Evolutionary conservation across 1,140 invertebrate species (phyloP), one percentile per base, ranked within the genome.

Genomic region (Heliothis subflexa): DNA sequence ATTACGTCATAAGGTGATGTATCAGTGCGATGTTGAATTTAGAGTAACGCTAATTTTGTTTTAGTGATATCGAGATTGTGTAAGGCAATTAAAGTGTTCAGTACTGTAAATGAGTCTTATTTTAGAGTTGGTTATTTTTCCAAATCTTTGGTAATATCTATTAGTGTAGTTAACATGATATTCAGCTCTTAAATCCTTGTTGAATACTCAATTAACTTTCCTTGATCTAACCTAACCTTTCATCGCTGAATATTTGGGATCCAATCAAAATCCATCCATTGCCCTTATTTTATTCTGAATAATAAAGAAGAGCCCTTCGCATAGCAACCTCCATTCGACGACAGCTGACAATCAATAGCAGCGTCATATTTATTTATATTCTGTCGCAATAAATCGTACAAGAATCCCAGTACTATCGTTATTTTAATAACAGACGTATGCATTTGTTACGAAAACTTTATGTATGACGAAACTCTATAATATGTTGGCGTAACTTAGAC

Each of bases 301-400:
- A 52, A 52, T 52, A 52, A 52, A 61, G 21, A 33, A 33, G 16
- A 45, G 40, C 14, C 10, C 11, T 49, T 18, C 16, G 2, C 11
- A 16, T 66, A 47, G 2, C 21, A 47, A 61, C 13, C 7, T 7
- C 28, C 40, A 14, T 62, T 14, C 14, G 11, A 21, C 16, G 14
- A 0, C n/a, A 25, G 11, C 16, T 25, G 47, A 25, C 62, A 47
- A 66, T 14, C 47, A 52, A 18, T 47, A 12, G 25, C 12, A 68
- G 25, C 55, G n/a, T 55, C 49, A 71, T 49, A 59, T 47, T 18
- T 47, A 64, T 18, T 40, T 55, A 18, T 55, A 45, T 18, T 57
- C 54, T 73, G 33, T 59, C 55, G 71, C 40, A 73, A 73, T 73
- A 61, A 59, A 73, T 59, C 71, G 40, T 73, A 14, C 71, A 73